phyloP scores from a whole-genome alignment of 2,113 vertebrate genomes.

The Alligator sinensis region DNA sequence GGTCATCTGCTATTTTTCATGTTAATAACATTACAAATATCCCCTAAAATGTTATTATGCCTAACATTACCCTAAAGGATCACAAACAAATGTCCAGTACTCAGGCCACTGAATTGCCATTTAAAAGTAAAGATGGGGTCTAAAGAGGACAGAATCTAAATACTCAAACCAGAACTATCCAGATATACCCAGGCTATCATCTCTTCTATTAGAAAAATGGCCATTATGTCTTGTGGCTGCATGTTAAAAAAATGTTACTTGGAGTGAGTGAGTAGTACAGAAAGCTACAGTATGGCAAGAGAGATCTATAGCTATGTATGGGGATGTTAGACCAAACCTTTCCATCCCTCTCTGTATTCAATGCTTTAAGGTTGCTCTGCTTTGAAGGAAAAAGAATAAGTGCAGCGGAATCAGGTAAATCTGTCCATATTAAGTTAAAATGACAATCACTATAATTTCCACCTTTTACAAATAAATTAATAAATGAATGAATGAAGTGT shows the following conservation, averaged over 20 bases:
- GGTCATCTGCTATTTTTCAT: neutral
- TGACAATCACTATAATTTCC: neutral
- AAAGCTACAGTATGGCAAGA: no score
- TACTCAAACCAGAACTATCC: neutral
- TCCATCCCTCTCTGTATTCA: neutral
- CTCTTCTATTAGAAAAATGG: neutral
- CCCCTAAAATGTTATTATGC: no score
- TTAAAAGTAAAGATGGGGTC: neutral
- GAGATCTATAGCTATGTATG: no score
- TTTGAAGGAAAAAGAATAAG: neutral
- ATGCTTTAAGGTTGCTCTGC: neutral
- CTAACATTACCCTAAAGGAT: neutral
- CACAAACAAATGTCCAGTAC: neutral
- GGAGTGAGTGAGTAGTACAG: no score
- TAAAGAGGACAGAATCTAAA: neutral
- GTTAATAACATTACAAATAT: neutral
- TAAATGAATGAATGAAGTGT: no score
- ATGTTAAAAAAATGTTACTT: neutral
- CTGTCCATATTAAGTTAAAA: neutral
- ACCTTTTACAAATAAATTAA: neutral
- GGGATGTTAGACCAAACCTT: neutral
- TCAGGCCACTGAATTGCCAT: neutral
- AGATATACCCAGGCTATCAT: neutral
- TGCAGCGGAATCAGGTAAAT: neutral
- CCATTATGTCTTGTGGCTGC: neutral